Percentiles rank a stretch among this genome's conserved stretches.
Conservation (phyloP, 2,797 vertebrate genomes). For the Tokudaia muenninki region DNA sequence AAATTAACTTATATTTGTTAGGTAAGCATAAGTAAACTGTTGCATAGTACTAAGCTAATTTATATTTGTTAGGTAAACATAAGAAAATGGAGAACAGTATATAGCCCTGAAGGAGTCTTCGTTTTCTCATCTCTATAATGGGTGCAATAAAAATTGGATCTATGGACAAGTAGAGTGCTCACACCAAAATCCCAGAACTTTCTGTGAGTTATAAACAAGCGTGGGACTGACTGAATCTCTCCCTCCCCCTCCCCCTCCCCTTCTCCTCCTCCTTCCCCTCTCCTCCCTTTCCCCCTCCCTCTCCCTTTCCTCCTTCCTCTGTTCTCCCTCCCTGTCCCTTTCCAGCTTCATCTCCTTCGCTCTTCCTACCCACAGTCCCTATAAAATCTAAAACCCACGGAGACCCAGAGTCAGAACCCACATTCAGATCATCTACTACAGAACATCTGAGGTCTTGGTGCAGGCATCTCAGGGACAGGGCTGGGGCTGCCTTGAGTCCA, state of each 20-base stretch:
- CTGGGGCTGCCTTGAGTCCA: too few relatives aligned
- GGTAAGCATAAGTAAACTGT: not conserved
- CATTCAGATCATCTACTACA: not conserved
- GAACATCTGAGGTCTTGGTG: not conserved
- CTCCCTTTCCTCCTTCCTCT: too few relatives aligned
- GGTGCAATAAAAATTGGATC: not conserved
- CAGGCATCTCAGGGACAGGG: not conserved
- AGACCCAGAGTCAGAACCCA: not conserved
- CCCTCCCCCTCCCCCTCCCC: too few relatives aligned
- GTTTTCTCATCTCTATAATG: not conserved
- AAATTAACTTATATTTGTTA: not conserved
- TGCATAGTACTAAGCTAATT: not conserved
- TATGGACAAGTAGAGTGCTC: too few relatives aligned
- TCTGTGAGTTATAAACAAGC: not conserved
- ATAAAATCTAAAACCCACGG: not conserved
- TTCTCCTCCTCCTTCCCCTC: fast-evolving
- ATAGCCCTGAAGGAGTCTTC: not conserved
- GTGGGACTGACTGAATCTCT: too few relatives aligned
- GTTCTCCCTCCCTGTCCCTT: not conserved
- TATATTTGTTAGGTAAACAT: not conserved
- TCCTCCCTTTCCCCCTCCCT: too few relatives aligned
- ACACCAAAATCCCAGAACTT: not conserved
- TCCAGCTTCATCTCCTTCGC: not conserved
- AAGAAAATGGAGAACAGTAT: not conserved
- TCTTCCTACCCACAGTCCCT: not conserved